Conservation (phyloP, 2,888 invertebrate genomes). For the Buathra laborator region DNA sequence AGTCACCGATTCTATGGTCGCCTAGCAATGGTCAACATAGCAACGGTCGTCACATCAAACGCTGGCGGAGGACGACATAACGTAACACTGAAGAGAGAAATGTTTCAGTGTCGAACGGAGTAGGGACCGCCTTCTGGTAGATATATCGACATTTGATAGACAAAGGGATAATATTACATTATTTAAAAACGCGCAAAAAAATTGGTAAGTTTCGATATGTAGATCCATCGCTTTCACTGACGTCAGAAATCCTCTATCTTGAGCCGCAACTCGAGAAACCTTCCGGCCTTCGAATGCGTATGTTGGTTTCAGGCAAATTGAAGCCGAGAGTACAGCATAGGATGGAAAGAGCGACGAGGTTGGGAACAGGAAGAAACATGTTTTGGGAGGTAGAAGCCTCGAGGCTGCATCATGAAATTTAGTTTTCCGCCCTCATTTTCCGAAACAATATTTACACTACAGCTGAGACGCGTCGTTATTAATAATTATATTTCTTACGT, state of each 20-base stretch:
- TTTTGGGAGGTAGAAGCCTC: constrained; percentile 21
- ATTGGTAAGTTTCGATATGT: neutral
- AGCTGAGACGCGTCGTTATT: neutral
- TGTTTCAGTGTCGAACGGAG: too few species aligned
- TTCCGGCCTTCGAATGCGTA: constrained; percentile 10
- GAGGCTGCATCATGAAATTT: constrained; percentile 11
- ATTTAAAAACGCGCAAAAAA: too few species aligned
- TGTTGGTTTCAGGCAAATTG: constrained; percentile 43
- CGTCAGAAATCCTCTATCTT: neutral
- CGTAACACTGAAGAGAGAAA: too few species aligned
- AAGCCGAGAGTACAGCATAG: constrained; percentile 13
- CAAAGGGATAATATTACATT: too few species aligned
- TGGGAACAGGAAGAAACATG: neutral
- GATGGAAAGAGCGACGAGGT: constrained; percentile 8
- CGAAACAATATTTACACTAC: neutral
- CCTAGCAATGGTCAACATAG: too few species aligned
- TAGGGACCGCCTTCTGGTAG: too few species aligned
- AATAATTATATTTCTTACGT: neutral
- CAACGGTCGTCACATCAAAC: too few species aligned
- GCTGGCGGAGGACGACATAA: too few species aligned
- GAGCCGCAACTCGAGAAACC: constrained; percentile 27
- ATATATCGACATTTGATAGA: too few species aligned
- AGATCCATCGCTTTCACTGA: constrained; percentile 1
- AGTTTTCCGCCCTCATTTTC: constrained; percentile 34
- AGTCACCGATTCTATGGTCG: too few species aligned